Base-by-base conservation (phyloP, 1,140 invertebrate genomes). In the Marisa cornuarietis region DNA sequence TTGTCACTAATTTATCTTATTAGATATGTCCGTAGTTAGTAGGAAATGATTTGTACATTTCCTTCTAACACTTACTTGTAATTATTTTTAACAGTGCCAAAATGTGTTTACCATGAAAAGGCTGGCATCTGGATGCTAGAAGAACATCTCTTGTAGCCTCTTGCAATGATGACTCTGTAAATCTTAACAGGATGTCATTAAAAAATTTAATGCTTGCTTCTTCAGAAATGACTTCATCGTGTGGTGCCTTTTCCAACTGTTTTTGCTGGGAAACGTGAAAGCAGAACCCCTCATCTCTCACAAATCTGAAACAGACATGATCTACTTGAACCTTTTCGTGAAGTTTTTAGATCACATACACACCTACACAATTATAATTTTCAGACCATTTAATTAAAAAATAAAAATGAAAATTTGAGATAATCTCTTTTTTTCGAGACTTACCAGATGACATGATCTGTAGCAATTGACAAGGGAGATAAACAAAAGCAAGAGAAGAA, bases 241-340 rank as follows among this genome's bases (percentile, higher is more conserved):
- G 31, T 42, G 10, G 4, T 20, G 49, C 11, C 31, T 14, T 20
- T 49, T 26, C 71, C 31, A 79, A 42, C n/a, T 77, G 66, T 14
- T 58, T 66, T 42, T 76, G 24, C 16, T 71, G 69, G 22, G 26
- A 71, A 22, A 54, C 24, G 51, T 63, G 61, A 58, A 84, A 77
- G 7, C 18, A 42, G 72, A 66, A 79, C 24, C 79, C 69, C 20
- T 69, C 69, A 26, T 83, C 81, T 52, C 75, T 66, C 18, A 83
- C 81, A 84, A 79, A 85, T 69, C 83, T 86, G 66, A 26, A 80
- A 81, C n/a, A 80, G n/a, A n/a, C 24, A 31, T 65, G 26, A 42
- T 62, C 11, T 42, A 42, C 31, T 42, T 42, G 31, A 42, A 42
- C 3, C 31, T 42, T 42, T 42, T 42, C 6, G 31, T 42, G 31